Base-by-base conservation (phyloP, 64 coral and sea anemone genomes). In the Orbicella faveolata region DNA sequence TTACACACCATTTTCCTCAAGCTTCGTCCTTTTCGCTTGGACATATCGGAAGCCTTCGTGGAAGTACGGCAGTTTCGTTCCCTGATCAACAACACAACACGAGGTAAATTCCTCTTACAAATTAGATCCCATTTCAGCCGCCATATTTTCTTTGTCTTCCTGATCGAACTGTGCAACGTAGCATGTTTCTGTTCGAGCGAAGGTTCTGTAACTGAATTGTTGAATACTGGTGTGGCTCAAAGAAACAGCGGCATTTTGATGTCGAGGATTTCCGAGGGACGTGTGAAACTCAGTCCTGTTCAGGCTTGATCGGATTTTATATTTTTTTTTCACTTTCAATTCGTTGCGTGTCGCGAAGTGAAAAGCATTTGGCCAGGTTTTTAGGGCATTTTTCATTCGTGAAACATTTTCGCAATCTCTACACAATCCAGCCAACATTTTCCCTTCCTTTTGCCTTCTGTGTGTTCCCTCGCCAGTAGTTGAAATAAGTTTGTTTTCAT, bases 1-100 rank as follows among this genome's bases (percentile, higher is more conserved):
- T 77, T 79, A 23, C 23, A 4, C 36, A 52, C 48, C 84, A 53
- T 62, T 82, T 67, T 78, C 44, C 44, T 48, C 75, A 61, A 63
- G 73, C 57, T 48, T 87, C 75, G 7, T 34, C 83, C 64, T 70
- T 78, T 39, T 86, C 90, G 68, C 62, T 80, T 61, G 59, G 73
- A 52, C 90, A 80, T 74, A 86, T 87, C 51, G 83, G 90, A 34
- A 77, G 83, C 76, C 76, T 84, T 63, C 83, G 64, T 54, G 74
- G 65, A 92, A 52, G 61, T 23, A 80, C 63, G 52, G 59, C 36
- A 66, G 54, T 90, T 83, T 79, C 80, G 39, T 82, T 90, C 30
- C 66, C 68, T 30, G 36, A 74, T 81, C 78, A 72, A 41, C 70
- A 74, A 72, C 72, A 90, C 36, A 20, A 41, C 54, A 52, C 89